Evolutionary conservation across 2,888 invertebrate genomes (phyloP).

Genomic region (Deroplatys truncata): DNA sequence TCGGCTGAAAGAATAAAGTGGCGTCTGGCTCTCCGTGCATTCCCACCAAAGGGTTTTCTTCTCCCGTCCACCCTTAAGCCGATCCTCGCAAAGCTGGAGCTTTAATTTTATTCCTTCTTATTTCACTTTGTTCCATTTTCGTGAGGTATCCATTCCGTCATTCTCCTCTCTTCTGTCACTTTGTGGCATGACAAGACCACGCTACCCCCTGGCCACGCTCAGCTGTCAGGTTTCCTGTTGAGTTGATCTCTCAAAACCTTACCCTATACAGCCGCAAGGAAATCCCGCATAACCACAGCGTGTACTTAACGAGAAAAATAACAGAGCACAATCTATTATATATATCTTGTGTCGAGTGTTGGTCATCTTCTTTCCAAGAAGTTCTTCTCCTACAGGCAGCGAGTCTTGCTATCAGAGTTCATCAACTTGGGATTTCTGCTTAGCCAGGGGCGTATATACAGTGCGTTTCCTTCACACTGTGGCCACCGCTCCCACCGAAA

Average conservation of each 20-base stretch:
- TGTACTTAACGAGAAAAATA: neutral
- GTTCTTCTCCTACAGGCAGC: no score
- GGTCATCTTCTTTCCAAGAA: no score
- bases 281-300: neutral
- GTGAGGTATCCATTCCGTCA: neutral
- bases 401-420: no score
- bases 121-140: neutral
- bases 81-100: neutral
- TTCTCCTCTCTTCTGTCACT: neutral
- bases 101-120: neutral
- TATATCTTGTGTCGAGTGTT: neutral
- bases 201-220: neutral
- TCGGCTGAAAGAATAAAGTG: neutral
- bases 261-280: neutral
- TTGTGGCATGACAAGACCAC: neutral
- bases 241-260: neutral
- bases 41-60: neutral
- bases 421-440: no score
- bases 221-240: neutral
- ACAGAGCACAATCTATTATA: neutral
- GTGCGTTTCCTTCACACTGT: no score
- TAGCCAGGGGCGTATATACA: no score
- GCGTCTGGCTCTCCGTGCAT: neutral
- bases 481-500: no score
- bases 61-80: neutral